phyloP scores from a whole-genome alignment of 2,888 invertebrate species.

The Drosophila birchii region DNA sequence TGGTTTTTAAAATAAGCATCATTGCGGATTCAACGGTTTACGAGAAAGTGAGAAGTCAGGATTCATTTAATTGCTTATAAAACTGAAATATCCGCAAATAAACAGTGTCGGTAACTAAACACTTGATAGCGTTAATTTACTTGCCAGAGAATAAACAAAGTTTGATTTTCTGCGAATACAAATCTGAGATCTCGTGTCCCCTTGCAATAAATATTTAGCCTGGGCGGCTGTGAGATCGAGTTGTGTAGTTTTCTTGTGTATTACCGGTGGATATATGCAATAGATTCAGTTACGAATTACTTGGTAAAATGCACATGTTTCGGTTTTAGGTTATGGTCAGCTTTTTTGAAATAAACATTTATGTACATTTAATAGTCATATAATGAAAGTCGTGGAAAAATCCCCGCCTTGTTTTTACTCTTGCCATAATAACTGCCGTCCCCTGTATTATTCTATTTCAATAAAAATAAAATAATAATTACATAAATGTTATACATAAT shows the following conservation, averaged over 20 bases:
- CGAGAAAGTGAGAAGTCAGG: not conserved
- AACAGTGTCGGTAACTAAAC: not conserved
- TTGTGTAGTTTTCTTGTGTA: not conserved
- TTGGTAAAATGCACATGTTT: not conserved
- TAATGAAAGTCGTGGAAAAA: not conserved
- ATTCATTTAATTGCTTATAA: not conserved
- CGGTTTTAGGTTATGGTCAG: not conserved
- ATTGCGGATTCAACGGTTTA: not conserved
- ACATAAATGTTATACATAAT: not conserved
- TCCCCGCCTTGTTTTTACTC: too few relatives aligned
- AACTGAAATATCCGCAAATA: not conserved
- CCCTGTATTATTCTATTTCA: not conserved
- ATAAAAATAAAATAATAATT: not conserved
- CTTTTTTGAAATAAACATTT: not conserved
- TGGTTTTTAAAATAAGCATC: not conserved
- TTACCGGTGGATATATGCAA: not conserved
- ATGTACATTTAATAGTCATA: constrained; percentile 1
- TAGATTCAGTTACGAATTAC: constrained; percentile 2
- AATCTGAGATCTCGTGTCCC: not conserved
- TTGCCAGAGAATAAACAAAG: not conserved
- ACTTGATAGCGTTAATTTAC: not conserved
- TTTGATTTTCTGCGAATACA: constrained; percentile 5
- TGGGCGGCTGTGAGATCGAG: not conserved
- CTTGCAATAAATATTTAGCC: constrained; percentile 2
- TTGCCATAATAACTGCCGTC: not conserved